Conservation (phyloP, 1,140 invertebrate species). For the Eurytemora carolleeae region DNA sequence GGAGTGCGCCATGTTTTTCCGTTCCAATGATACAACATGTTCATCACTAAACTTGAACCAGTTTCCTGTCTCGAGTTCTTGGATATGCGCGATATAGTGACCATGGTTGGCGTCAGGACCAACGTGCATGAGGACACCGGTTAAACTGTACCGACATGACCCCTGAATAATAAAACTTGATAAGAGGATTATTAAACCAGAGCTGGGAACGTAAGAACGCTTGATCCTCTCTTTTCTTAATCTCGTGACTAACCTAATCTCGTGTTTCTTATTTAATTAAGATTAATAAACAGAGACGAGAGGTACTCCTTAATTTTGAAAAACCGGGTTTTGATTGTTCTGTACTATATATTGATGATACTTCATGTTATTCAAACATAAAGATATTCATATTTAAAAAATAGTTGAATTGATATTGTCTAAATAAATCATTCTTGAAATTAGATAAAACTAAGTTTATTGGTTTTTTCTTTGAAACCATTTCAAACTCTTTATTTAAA, state of each 20-base stretch:
- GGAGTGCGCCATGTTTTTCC: slow-evolving; percentile 2
- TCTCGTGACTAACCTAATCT: no score
- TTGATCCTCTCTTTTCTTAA: background rate
- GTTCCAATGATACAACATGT: background rate
- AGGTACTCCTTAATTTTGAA: no score
- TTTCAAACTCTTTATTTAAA: no score
- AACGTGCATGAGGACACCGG: slow-evolving; percentile 43
- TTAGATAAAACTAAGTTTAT: no score
- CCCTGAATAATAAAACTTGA: background rate
- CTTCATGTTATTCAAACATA: no score
- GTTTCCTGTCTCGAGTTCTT: slow-evolving; percentile 31
- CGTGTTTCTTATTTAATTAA: no score
- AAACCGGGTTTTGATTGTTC: no score
- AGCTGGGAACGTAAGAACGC: slow-evolving; percentile 16
- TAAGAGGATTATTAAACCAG: slow-evolving; percentile 21
- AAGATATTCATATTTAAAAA: no score
- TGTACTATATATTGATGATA: background rate
- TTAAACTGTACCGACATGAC: slow-evolving; percentile 38
- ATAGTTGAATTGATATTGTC: no score
- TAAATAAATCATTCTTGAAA: no score
- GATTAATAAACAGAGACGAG: no score
- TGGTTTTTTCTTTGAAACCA: no score
- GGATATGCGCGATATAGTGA: slow-evolving; percentile 45
- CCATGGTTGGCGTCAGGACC: slow-evolving; percentile 44
- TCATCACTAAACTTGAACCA: slow-evolving; percentile 33